Evolutionary conservation across 2,888 invertebrate genomes (phyloP), one percentile per base, ranked within the genome.

Genomic region (Pardosa pseudoannulata): DNA sequence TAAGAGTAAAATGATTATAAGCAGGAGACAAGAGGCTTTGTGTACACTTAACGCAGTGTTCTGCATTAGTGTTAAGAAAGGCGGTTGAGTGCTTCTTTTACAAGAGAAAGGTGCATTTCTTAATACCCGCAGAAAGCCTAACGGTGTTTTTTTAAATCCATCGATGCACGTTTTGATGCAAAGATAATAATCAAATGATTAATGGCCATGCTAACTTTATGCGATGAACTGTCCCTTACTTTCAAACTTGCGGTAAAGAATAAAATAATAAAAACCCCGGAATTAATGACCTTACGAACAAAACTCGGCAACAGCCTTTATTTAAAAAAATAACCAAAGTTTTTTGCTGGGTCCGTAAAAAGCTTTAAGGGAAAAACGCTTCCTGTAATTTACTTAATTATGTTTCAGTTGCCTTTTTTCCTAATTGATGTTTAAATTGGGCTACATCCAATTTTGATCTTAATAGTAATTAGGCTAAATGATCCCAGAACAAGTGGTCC

Each of bases 341-440:
- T 83, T 78, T 76, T 78, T 78, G 13, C 72, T 16, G 67, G 64
- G 78, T 78, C 56, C 83, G 72, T 73, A 85, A 85, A 85, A 85
- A 85, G 78, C 83, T 85, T 78, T 85, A 78, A 85, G 83, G 78
- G 83, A 79, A 85, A 85, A 85, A 85, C 73, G 78, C 83, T 85
- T 85, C 83, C 83, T 78, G 83, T 85, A 85, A 85, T 85, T 85
- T 85, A 85, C 83, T 85, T 85, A 85, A 85, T 85, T 85, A 85
- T 85, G 72, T 85, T 78, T 85, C 78, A 78, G 83, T 85, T 85
- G 78, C 56, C 72, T 85, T 76, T 73, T 80, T 80, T 76, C 32
- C 83, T 73, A 67, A 50, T 46, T 83, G 78, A 56, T 85, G 83
- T 85, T 85, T 78, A 85, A 85, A 85, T 85, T 85, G 83, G 83